Conservation (phyloP, 1,140 invertebrate species). For the Fopius arisanus region DNA sequence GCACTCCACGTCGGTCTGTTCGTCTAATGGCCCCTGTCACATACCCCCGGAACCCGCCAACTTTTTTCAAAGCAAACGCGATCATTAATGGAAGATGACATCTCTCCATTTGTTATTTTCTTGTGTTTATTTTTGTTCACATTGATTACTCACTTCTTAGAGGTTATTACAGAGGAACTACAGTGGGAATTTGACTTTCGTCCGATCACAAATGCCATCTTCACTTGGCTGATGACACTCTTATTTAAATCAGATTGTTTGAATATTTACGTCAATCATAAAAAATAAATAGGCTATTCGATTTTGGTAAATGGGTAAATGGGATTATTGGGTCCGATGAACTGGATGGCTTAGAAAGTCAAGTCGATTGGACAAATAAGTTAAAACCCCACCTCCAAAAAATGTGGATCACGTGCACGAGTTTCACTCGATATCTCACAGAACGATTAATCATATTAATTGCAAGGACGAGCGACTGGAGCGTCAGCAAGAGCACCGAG, state of each 20-base stretch:
- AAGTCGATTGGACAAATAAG: background rate
- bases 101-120: background rate
- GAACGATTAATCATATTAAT: slow-evolving; percentile 62
- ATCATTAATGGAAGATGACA: slow-evolving; percentile 17
- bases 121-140: background rate
- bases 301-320: no score
- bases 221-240: slow-evolving; percentile 35
- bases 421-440: slow-evolving; percentile 47
- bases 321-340: no score
- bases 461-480: slow-evolving; percentile 36
- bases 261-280: no score
- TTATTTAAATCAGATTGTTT: slow-evolving; percentile 40
- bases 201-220: slow-evolving; percentile 24
- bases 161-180: no score
- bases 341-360: no score
- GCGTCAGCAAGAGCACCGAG: slow-evolving; percentile 29
- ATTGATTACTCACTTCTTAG: background rate
- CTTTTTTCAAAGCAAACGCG: background rate
- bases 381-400: background rate
- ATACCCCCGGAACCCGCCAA: background rate
- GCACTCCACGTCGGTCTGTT: background rate
- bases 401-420: background rate
- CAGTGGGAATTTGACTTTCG: background rate
- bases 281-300: no score
- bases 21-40: slow-evolving; percentile 6